Evolutionary conservation across 1,140 invertebrate species (phyloP).

Genomic region (Drosophila ironensis): DNA sequence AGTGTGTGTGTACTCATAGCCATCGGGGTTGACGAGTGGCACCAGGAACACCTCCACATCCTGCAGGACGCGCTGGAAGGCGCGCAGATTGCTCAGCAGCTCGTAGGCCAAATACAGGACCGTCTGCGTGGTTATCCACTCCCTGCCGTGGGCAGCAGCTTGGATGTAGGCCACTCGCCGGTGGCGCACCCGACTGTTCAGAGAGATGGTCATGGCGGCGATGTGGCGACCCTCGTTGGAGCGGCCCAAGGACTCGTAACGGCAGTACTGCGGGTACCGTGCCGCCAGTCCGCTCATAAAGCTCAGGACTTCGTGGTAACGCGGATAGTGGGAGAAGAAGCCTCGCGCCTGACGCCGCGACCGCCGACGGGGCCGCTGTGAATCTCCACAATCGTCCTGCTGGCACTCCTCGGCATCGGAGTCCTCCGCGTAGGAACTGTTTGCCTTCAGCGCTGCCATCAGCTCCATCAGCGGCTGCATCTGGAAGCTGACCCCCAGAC

Average conservation of each 20-base stretch:
- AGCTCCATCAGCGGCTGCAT: constrained; percentile 66
- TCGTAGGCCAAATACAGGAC: constrained; percentile 84
- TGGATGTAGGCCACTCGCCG: constrained; percentile 78
- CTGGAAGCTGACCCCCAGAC: constrained; percentile 49
- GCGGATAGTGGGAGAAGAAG: constrained; percentile 70
- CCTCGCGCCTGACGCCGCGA: constrained; percentile 67
- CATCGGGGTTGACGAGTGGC: constrained; percentile 86
- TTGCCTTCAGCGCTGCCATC: constrained; percentile 53
- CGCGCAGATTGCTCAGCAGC: constrained; percentile 83
- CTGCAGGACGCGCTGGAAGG: constrained; percentile 61
- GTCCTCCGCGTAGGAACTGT: constrained; percentile 51
- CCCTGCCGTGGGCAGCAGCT: constrained; percentile 82
- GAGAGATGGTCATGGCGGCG: constrained; percentile 75
- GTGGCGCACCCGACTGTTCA: constrained; percentile 51
- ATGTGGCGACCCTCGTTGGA: constrained; percentile 81
- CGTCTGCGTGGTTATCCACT: constrained; percentile 87
- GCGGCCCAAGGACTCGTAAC: constrained; percentile 74
- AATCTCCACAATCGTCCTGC: constrained; percentile 34
- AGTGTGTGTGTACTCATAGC: constrained; percentile 86
- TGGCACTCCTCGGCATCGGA: constrained; percentile 49
- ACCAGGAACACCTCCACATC: constrained; percentile 86
- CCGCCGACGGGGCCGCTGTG: constrained; percentile 45
- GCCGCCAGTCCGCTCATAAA: constrained; percentile 71
- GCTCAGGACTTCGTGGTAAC: constrained; percentile 70
- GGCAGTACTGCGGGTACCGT: constrained; percentile 72